phyloP scores from a whole-genome alignment of 2,797 vertebrate species.

The Acomys russatus region DNA sequence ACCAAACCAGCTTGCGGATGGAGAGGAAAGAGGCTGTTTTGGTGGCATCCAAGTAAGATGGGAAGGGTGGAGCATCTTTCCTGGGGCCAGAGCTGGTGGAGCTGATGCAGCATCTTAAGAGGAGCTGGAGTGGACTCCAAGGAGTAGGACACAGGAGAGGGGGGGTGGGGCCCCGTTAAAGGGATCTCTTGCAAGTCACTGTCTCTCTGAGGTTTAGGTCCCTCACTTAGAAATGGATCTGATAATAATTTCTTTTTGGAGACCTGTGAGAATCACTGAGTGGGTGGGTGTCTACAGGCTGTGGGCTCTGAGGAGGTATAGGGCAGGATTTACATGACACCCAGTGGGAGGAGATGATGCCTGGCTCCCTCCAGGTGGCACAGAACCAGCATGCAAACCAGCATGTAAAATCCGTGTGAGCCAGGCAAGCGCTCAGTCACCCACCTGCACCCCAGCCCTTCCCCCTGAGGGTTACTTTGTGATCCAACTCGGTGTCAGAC shows the following conservation, averaged over 20 bases:
- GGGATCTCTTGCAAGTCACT: not conserved
- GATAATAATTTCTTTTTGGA: not conserved
- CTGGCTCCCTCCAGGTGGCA: not conserved
- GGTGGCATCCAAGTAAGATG: conserved; percentile 84
- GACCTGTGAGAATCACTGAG: not conserved
- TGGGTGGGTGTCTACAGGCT: not conserved
- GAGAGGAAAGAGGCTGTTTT: conserved; percentile 75
- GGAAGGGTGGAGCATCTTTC: conserved; percentile 18
- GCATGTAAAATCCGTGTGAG: not conserved
- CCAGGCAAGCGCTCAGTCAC: not conserved
- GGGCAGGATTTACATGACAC: not conserved
- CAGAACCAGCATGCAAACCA: not conserved
- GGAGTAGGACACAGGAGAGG: not conserved
- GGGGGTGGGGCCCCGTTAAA: not conserved
- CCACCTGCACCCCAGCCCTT: not conserved
- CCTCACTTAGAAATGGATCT: not conserved
- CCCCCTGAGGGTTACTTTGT: not conserved
- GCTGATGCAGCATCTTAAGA: not conserved
- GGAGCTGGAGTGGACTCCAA: not conserved
- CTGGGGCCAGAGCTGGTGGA: not conserved
- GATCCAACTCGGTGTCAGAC: not conserved
- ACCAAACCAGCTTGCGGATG: conserved; percentile 65
- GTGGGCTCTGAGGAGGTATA: not conserved
- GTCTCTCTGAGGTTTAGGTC: not conserved
- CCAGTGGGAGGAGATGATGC: not conserved